A percentile compares a stretch with the other conserved stretches of the same genome.
phyloP scores from a whole-genome alignment of 2,113 vertebrate species.

The Pterophyllum scalare region DNA sequence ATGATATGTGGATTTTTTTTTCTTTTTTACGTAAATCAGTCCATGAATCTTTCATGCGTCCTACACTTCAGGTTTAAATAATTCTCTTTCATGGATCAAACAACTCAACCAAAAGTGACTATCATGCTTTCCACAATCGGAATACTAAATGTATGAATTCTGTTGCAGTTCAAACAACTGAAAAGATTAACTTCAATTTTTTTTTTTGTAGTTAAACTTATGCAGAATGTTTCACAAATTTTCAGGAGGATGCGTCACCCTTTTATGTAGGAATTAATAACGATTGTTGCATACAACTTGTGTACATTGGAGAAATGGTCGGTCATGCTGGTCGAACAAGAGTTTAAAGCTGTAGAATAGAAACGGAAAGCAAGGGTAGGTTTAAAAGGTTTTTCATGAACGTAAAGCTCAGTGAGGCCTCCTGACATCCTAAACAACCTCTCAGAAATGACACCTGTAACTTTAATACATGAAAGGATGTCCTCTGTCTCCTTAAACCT shows the following conservation, averaged over 20 bases:
- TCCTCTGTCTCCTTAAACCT: background rate
- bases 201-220: too few relatives aligned
- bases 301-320: background rate
- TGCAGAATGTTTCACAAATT: background rate
- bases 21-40: background rate
- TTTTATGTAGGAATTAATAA: background rate
- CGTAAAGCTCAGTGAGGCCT: too few relatives aligned
- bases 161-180: background rate
- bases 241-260: background rate
- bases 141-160: constrained; percentile 14
- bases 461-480: background rate
- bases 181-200: too few relatives aligned
- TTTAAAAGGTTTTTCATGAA: too few relatives aligned
- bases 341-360: background rate
- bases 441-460: too few relatives aligned
- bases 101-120: background rate
- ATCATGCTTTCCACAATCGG: background rate
- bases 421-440: too few relatives aligned
- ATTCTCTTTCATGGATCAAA: constrained; percentile 49
- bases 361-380: background rate
- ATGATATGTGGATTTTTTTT: background rate
- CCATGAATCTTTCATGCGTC: background rate
- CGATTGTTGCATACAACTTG: background rate
- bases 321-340: background rate
- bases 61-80: constrained; percentile 25